A percentile compares a stretch with the other conserved stretches of the same genome.
phyloP scores from a whole-genome alignment of 2,888 invertebrate genomes.

The Melanostoma mellinum region DNA sequence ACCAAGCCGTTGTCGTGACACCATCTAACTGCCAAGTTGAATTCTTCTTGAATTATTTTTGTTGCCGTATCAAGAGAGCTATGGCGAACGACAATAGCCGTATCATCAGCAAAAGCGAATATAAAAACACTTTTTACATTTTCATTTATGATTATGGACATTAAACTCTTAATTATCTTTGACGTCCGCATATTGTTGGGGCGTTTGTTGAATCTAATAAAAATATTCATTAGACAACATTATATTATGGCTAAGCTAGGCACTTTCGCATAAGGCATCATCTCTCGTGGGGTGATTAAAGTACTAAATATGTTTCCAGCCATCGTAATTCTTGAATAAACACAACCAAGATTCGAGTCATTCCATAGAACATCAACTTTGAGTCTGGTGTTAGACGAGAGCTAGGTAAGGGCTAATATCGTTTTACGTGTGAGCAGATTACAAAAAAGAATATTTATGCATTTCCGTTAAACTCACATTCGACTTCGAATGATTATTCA shows the following conservation, averaged over 20 bases:
- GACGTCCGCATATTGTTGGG: constrained; percentile 59
- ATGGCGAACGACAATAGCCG: too few species aligned
- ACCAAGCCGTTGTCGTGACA: too few species aligned
- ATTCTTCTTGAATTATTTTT: too few species aligned
- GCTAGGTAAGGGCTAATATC: constrained; percentile 21
- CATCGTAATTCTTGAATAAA: constrained; percentile 52
- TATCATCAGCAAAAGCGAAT: constrained; percentile 1
- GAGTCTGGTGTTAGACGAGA: constrained; percentile 27
- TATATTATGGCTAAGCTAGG: constrained; percentile 31
- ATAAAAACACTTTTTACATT: constrained; percentile 59
- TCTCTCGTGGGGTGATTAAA: constrained; percentile 51
- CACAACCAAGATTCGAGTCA: constrained; percentile 18
- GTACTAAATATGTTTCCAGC: constrained; percentile 50
- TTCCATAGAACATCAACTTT: not conserved
- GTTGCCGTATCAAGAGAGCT: too few species aligned
- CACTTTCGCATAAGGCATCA: constrained; percentile 36
- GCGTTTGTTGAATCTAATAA: constrained; percentile 52
- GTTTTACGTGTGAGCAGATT: constrained; percentile 28
- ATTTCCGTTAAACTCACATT: constrained; percentile 18
- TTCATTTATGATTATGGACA: constrained; percentile 69
- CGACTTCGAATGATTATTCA: constrained; percentile 18
- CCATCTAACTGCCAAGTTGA: too few species aligned
- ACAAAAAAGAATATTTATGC: constrained; percentile 7
- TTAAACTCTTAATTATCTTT: constrained; percentile 63
- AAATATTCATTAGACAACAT: constrained; percentile 63